Conservation (phyloP, 1,140 invertebrate species). For the Myzus persicae region DNA sequence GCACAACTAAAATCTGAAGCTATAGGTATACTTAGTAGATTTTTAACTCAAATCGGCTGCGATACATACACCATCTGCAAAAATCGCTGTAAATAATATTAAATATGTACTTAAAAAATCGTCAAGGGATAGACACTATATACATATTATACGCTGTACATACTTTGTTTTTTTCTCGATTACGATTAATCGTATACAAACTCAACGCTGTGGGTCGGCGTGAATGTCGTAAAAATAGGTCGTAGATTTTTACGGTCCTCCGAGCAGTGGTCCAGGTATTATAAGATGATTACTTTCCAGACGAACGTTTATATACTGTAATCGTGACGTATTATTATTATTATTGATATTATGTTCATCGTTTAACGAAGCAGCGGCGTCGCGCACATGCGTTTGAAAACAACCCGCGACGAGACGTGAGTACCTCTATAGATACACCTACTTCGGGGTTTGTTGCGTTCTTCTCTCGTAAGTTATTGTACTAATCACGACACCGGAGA, state of each 20-base stretch:
- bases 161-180: background rate
- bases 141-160: background rate
- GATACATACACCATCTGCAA: background rate
- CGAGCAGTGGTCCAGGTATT: background rate
- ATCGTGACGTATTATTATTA: background rate
- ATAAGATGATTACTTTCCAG: background rate
- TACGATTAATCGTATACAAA: background rate
- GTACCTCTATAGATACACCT: background rate
- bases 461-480: background rate
- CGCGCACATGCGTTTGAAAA: background rate
- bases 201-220: background rate
- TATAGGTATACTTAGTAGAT: too few relatives aligned
- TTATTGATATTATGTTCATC: background rate
- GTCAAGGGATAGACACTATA: background rate
- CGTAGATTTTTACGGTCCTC: background rate
- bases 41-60: too few relatives aligned
- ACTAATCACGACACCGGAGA: background rate
- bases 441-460: background rate
- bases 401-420: background rate
- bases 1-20: too few relatives aligned
- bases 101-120: background rate
- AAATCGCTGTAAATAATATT: background rate
- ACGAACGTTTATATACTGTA: background rate
- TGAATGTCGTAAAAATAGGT: slow-evolving; percentile 8
- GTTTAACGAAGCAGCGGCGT: background rate